These are phyloP conservation scores for Agriopis marginaria DNA, from an alignment of 2,888 invertebrate species.

Conservation along the genomic window DNA sequence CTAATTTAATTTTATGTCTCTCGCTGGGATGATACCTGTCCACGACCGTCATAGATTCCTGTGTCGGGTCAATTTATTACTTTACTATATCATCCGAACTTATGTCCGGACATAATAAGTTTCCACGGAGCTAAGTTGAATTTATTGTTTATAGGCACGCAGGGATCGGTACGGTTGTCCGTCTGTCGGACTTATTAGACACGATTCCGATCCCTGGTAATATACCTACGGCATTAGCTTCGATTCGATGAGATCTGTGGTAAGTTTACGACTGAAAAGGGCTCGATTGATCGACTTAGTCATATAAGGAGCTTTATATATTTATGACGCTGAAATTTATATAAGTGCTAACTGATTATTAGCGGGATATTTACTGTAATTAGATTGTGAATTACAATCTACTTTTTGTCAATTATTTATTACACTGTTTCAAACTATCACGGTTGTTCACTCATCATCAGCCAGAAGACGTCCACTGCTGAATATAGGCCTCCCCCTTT, in stretches of 20 bases:
- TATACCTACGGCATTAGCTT: conserved; percentile 24
- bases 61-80: conserved; percentile 74
- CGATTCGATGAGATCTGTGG: conserved; percentile 13
- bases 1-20: conserved; percentile 50
- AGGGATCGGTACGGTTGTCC: conserved; percentile 28
- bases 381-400: too few species aligned
- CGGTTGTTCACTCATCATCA: too few species aligned
- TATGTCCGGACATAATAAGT: conserved; percentile 55
- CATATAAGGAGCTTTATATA: too few species aligned
- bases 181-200: conserved; percentile 28
- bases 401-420: too few species aligned
- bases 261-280: background rate
- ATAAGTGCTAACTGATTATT: too few species aligned
- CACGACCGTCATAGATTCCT: conserved; percentile 71
- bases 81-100: conserved; percentile 69
- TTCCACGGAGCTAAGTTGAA: conserved; percentile 50
- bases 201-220: conserved; percentile 21
- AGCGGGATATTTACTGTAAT: too few species aligned
- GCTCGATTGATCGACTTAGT: background rate
- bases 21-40: conserved; percentile 61
- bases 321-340: too few species aligned
- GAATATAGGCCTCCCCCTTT: too few species aligned
- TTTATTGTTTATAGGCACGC: conserved; percentile 52
- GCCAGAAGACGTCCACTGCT: too few species aligned
- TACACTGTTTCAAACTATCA: too few species aligned